Evolutionary conservation across 2,113 vertebrate species (phyloP).

Genomic region (Xenopus laevis): DNA sequence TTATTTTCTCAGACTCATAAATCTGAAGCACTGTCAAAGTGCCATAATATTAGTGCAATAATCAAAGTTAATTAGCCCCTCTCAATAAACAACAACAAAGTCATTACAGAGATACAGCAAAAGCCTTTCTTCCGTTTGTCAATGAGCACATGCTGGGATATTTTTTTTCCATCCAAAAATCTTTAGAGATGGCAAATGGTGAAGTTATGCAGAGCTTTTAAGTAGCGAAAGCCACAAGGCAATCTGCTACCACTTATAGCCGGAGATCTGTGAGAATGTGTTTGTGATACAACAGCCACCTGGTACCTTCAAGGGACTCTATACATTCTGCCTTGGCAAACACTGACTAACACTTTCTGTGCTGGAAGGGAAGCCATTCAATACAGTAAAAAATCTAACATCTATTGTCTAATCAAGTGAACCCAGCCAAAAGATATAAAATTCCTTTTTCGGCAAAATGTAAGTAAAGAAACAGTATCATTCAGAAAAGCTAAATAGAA

Average conservation of each 20-base stretch:
- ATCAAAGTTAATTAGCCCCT: conserved; percentile 98
- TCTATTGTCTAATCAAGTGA: too few species aligned
- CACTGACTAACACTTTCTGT: background rate
- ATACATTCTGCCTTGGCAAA: background rate
- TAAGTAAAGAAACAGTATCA: too few species aligned
- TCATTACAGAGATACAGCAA: conserved; percentile 68
- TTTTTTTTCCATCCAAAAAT: conserved; percentile 50
- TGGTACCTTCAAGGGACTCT: conserved; percentile 10
- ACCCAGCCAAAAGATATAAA: too few species aligned
- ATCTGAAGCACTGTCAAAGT: conserved; percentile 93
- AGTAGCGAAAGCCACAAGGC: conserved; percentile 46
- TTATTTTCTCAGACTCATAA: conserved; percentile 97
- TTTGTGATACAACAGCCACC: conserved; percentile 13
- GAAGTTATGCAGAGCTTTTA: conserved; percentile 43
- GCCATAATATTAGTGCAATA: conserved; percentile 97
- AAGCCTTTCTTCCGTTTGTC: conserved; percentile 59
- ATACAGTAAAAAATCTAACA: too few species aligned
- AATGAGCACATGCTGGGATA: conserved; percentile 48
- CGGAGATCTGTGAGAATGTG: conserved; percentile 2
- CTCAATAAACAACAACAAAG: conserved; percentile 77
- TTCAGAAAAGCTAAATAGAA: too few species aligned
- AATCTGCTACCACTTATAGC: conserved; percentile 22
- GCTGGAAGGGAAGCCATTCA: too few species aligned
- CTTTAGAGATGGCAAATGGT: conserved; percentile 51
- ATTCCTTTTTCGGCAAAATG: too few species aligned